phyloP scores from a whole-genome alignment of 2,797 vertebrate species.

The Falco berigora region DNA sequence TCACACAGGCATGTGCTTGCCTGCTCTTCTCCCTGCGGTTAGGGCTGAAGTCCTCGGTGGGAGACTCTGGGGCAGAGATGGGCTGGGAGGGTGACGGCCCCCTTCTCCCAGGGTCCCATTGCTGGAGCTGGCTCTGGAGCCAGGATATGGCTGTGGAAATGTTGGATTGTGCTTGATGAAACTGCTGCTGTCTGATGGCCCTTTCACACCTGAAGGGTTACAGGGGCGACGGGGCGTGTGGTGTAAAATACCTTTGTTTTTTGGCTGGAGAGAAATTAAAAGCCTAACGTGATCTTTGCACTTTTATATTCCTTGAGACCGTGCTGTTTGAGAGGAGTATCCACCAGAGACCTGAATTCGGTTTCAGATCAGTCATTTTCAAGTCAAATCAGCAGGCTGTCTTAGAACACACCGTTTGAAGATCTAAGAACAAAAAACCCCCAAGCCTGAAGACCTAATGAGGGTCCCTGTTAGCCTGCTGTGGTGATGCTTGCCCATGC shows the following conservation, averaged over 20 bases:
- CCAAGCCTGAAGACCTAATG: neutral
- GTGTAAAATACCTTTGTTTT: neutral
- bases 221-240: accelerated
- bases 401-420: neutral
- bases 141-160: neutral
- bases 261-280: neutral
- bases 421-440: neutral
- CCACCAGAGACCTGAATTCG: neutral
- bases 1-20: accelerated
- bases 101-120: neutral
- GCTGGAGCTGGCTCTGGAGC: neutral
- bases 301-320: neutral
- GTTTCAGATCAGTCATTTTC: neutral
- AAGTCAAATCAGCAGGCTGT: neutral
- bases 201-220: neutral
- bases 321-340: neutral
- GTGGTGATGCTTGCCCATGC: accelerated
- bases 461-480: neutral
- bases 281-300: accelerated
- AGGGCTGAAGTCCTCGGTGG: neutral
- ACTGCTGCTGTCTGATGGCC: neutral
- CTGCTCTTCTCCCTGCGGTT: accelerated
- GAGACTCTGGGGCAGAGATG: neutral
- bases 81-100: neutral
- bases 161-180: neutral